Evolutionary conservation across 2,888 invertebrate species (phyloP), one percentile per base, ranked within the genome.

Genomic region (Diarsia dahlii): DNA sequence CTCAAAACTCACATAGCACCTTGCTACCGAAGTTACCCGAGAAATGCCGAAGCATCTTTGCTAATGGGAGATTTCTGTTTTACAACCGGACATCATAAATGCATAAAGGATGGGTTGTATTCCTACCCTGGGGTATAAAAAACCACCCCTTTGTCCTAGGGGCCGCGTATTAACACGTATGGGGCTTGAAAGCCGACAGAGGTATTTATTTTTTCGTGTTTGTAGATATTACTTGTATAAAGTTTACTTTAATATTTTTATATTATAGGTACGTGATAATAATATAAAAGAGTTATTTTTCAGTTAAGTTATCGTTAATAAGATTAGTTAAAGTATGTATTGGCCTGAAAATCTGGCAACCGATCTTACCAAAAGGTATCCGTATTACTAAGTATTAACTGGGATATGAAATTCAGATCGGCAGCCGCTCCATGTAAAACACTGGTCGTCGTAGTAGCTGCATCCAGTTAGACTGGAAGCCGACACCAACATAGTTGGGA

Each of bases 101-200:
- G 90, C 80, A 93, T 92, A 92, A 93, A 94, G 87, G 86, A 87
- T 88, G 89, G 87, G 78, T 81, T 87, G 85, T 80, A 71, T 89
- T 82, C 89, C 81, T 68, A 85, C 82, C 88, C 88, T 80, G 62
- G 52, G 64, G 73, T 62, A 81, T 78, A 88, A 89, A 92, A 94
- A 91, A 87, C 28, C 78, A 86, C 88, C 93, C 92, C 91, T 94
- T 93, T 92, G 92, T 92, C 92, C 90, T 89, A 85, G 78, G 83
- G 86, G 75, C 91, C 91, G 90, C 91, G 88, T 90, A 94, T 94
- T 94, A 94, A 93, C 94, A 94, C 92, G 89, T 91, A 90, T 79
- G 50, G 73, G 54, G 58, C 46, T 82, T 71, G 28, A 70, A 80
- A 52, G 77, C 66, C 46, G 79, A 82, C 54, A 84, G 67, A 87